Evolutionary conservation across 1,140 invertebrate species (phyloP).

Genomic region (Tetramorium parvispinum): DNA sequence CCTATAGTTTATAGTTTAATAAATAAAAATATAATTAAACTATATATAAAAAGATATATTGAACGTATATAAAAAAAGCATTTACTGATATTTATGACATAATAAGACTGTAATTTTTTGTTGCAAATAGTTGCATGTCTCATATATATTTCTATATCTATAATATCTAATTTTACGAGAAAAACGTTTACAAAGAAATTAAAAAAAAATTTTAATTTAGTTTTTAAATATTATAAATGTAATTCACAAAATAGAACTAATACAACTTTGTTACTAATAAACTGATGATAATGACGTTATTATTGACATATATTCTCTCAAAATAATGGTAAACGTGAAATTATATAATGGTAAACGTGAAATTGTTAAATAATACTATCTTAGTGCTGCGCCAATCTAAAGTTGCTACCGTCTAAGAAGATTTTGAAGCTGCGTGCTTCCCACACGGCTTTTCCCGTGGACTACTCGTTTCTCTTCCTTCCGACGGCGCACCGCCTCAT

Average conservation of each 20-base stretch:
- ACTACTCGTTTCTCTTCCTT: slow-evolving; percentile 46
- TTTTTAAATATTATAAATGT: neutral
- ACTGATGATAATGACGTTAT: neutral
- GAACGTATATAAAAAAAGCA: neutral
- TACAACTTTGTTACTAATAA: neutral
- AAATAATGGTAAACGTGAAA: neutral
- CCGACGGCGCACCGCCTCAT: slow-evolving; percentile 33
- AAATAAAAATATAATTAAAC: neutral
- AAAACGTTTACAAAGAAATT: neutral
- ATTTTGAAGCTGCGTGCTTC: slow-evolving; percentile 80
- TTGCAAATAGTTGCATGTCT: neutral
- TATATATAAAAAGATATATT: neutral
- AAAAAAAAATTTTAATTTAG: neutral
- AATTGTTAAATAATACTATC: slow-evolving; percentile 51
- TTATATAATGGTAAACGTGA: neutral
- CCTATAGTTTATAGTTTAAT: slow-evolving; percentile 5
- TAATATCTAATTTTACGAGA: neutral
- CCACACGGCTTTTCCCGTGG: slow-evolving; percentile 80
- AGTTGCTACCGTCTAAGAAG: slow-evolving; percentile 74
- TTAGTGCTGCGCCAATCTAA: slow-evolving; percentile 40
- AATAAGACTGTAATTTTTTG: neutral
- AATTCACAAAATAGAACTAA: neutral
- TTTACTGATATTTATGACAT: neutral
- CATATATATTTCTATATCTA: neutral
- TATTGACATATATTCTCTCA: neutral